phyloP scores from a whole-genome alignment of 2,797 vertebrate genomes.

The Amazona ochrocephala region DNA sequence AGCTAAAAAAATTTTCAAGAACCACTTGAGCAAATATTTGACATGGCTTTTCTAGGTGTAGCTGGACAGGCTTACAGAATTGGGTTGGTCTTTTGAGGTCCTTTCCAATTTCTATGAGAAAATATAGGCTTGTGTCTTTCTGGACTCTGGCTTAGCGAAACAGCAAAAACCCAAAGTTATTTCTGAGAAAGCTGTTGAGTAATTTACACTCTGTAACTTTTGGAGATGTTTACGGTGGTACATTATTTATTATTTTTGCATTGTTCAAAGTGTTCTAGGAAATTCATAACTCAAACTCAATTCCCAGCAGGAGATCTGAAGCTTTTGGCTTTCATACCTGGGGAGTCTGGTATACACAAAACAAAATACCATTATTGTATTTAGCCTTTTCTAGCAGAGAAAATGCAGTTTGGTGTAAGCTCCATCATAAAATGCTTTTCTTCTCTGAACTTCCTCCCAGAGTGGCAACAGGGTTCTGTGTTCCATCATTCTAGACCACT shows the following conservation, averaged over 20 bases:
- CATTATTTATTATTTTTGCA: constrained; percentile 21
- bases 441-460: constrained; percentile 72
- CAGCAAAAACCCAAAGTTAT: background rate
- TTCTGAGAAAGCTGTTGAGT: background rate
- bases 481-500: constrained; percentile 86
- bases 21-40: constrained; percentile 18
- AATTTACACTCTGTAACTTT: background rate
- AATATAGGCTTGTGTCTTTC: background rate
- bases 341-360: background rate
- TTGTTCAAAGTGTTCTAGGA: background rate
- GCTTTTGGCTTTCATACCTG: background rate
- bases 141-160: background rate
- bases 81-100: background rate
- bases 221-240: background rate
- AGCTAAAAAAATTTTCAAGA: background rate
- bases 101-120: background rate
- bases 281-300: background rate
- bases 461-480: constrained; percentile 86
- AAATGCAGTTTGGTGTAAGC: background rate
- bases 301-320: background rate
- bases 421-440: background rate
- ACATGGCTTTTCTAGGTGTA: background rate
- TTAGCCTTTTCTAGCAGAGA: background rate
- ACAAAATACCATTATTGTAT: background rate
- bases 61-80: background rate